Conservation (phyloP, 2,888 invertebrate species). For the Aphodius granarius region DNA sequence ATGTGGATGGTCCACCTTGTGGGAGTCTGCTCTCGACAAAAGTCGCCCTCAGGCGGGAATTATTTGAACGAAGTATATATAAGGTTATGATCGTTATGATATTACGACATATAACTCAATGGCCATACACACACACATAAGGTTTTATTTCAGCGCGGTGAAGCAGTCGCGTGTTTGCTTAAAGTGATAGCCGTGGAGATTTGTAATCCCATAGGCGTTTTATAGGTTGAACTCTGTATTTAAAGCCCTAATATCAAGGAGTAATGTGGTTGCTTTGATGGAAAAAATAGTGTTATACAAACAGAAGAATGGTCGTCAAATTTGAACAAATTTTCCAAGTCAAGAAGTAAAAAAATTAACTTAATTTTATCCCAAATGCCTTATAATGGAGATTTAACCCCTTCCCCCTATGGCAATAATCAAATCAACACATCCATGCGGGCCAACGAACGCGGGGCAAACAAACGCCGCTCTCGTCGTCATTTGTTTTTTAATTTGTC, state of each 20-base stretch:
- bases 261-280: too few relatives aligned
- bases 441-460: not conserved
- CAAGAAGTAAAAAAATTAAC: too few relatives aligned
- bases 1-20: conserved; percentile 20
- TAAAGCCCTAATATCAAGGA: too few relatives aligned
- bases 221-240: too few relatives aligned
- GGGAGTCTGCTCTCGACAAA: not conserved
- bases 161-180: not conserved
- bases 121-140: not conserved
- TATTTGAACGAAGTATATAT: not conserved
- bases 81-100: too few relatives aligned
- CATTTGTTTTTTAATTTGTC: not conserved
- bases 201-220: not conserved
- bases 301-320: too few relatives aligned
- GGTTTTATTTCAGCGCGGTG: not conserved
- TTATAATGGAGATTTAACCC: not conserved
- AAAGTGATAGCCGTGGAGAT: not conserved
- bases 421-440: not conserved
- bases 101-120: not conserved
- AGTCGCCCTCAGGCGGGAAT: not conserved
- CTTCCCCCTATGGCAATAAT: not conserved
- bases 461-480: not conserved
- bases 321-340: too few relatives aligned
- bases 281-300: too few relatives aligned
- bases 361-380: too few relatives aligned